Conservation (phyloP, 2,888 invertebrate genomes). For the Osedax frankpressi region DNA sequence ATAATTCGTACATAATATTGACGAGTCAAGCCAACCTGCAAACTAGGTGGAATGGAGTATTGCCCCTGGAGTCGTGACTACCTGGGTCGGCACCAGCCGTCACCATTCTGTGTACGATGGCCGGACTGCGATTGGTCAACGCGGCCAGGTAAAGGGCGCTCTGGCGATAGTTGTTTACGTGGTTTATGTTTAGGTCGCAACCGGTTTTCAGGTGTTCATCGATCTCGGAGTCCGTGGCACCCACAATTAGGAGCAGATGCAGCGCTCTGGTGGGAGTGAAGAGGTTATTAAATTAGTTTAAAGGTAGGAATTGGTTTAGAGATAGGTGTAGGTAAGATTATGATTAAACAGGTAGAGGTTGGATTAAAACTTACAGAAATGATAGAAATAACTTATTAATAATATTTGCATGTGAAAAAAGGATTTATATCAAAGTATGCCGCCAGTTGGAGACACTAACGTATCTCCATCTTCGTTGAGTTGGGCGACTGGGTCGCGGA, state of each 20-base stretch:
- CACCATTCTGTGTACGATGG: background rate
- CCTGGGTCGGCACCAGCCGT: background rate
- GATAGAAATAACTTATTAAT: too few relatives aligned
- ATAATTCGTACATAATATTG: background rate
- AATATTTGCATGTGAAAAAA: too few relatives aligned
- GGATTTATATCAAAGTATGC: too few relatives aligned
- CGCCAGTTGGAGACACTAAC: background rate
- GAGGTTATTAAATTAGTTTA: background rate
- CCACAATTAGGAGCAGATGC: background rate
- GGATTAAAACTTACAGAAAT: too few relatives aligned
- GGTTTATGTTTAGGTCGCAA: background rate
- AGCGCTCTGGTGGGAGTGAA: background rate
- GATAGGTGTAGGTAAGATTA: too few relatives aligned
- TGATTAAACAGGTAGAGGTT: too few relatives aligned
- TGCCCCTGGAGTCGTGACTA: background rate
- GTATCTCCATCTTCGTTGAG: background rate
- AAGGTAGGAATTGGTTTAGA: background rate
- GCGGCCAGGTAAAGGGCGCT: background rate
- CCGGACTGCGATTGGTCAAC: background rate
- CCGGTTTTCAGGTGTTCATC: background rate
- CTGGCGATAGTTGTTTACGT: background rate
- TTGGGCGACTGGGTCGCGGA: background rate
- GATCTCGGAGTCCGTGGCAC: background rate
- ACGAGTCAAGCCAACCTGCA: background rate
- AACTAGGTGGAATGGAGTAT: background rate